Conservation (phyloP, 2,888 invertebrate species). For the Drosophila antonietae region DNA sequence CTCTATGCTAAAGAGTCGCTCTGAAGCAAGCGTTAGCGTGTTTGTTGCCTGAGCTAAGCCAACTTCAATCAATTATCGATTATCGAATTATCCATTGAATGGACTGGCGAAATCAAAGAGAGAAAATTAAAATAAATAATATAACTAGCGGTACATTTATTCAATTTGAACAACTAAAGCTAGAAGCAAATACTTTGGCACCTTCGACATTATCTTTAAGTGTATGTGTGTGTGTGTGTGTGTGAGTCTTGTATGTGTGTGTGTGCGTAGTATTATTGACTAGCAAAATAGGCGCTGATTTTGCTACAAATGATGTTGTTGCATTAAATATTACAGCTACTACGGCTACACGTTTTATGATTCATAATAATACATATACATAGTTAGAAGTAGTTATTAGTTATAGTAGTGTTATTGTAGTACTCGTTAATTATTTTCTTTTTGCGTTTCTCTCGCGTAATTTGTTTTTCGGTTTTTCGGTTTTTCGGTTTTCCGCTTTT, state of each 20-base stretch:
- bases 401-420: constrained; percentile 70
- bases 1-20: constrained; percentile 13
- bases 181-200: constrained; percentile 80
- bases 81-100: constrained; percentile 10
- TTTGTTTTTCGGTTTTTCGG: constrained; percentile 9
- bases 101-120: constrained; percentile 14
- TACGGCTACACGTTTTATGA: constrained; percentile 51
- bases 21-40: constrained; percentile 25
- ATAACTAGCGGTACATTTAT: constrained; percentile 58
- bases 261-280: constrained; percentile 47
- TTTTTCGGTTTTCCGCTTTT: constrained; percentile 2
- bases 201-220: constrained; percentile 63
- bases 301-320: constrained; percentile 61
- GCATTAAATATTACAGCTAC: constrained; percentile 65
- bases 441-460: constrained; percentile 32
- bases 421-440: constrained; percentile 63
- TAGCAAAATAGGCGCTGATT: constrained; percentile 70
- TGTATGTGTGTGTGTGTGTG: constrained; percentile 20
- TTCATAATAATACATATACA: constrained; percentile 44
- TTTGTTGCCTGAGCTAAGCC: constrained; percentile 12
- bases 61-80: not conserved
- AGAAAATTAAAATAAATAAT: constrained; percentile 50
- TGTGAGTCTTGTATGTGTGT: constrained; percentile 9
- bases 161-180: constrained; percentile 64
- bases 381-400: constrained; percentile 34